phyloP scores from a whole-genome alignment of 2,113 vertebrate genomes.

The Melanocharis versteri region DNA sequence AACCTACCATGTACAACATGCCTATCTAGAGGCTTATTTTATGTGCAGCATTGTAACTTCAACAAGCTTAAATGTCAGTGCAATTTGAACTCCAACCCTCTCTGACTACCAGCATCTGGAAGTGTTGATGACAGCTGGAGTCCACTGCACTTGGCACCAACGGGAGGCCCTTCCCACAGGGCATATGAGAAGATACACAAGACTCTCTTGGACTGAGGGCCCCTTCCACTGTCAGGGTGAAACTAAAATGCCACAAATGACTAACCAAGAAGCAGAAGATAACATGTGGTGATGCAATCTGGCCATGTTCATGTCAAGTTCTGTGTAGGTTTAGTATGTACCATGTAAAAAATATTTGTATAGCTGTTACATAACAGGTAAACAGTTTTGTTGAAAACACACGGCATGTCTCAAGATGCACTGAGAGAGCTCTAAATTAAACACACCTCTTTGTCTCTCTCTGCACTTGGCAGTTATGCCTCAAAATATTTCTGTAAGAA shows the following conservation, averaged over 20 bases:
- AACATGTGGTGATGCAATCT: not conserved
- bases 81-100: not conserved
- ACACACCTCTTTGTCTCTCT: not conserved
- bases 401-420: not conserved
- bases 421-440: not conserved
- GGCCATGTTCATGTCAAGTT: accelerated
- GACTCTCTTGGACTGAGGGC: not conserved
- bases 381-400: not conserved
- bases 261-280: not conserved
- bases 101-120: not conserved
- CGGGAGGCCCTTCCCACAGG: not conserved
- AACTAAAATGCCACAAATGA: not conserved
- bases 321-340: not conserved
- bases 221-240: not conserved
- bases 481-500: not conserved
- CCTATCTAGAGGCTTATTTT: not conserved
- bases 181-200: not conserved
- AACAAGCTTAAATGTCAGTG: not conserved
- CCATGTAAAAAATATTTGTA: not conserved
- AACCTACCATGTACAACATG: not conserved
- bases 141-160: not conserved
- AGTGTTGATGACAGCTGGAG: not conserved
- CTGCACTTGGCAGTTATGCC: not conserved
- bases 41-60: not conserved
- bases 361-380: not conserved